Evolutionary conservation across 1,140 invertebrate genomes (phyloP), one percentile per base, ranked within the genome.

Genomic region (Zaprionus kolodkinae): DNA sequence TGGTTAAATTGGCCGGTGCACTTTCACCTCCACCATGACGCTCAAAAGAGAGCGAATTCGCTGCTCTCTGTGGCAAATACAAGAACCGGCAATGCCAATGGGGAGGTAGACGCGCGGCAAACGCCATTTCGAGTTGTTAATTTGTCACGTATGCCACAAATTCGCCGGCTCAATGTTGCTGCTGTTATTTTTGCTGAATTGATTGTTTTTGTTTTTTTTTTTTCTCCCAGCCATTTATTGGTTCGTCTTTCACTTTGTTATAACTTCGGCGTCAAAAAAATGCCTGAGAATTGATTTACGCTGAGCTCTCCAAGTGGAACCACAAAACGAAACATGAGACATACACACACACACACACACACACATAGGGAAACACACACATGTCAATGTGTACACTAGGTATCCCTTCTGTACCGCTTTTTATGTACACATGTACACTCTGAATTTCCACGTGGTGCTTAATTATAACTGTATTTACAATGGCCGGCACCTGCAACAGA

Each of bases 131-230:
- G 21, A 57, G 43, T 65, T 60, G 12, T 35, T 71, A 12, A 55
- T 66, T 85, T 74, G 85, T 79, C 85, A 89, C 85, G 85, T 88
- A 88, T 61, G 65, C 84, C 80, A 72, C 62, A 76, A 54, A 27
- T 38, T 25, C 56, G 74, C 68, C 69, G 68, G 71, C 59, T 72
- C 61, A 38, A 62, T 61, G 54, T 78, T 78, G 17, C 40, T 60
- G 5, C 0, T 38, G 5, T 0, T 38, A 43, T 45, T 45, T 45
- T 80, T 67, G 78, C 79, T 87, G 70, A 71, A 38, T 81, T 72
- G 57, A 62, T 50, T 63, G 30, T 45, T 76, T 76, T 48, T 21
- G 33, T 40, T 45, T 15, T 17, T 40, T 43, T 45, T 15, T 17
- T 40, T 43, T 15, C 40, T 45, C 15, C 27, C n/a, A 63, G 30